Base-by-base conservation (phyloP, 2,113 vertebrate genomes). In the Girardinichthys multiradiatus region DNA sequence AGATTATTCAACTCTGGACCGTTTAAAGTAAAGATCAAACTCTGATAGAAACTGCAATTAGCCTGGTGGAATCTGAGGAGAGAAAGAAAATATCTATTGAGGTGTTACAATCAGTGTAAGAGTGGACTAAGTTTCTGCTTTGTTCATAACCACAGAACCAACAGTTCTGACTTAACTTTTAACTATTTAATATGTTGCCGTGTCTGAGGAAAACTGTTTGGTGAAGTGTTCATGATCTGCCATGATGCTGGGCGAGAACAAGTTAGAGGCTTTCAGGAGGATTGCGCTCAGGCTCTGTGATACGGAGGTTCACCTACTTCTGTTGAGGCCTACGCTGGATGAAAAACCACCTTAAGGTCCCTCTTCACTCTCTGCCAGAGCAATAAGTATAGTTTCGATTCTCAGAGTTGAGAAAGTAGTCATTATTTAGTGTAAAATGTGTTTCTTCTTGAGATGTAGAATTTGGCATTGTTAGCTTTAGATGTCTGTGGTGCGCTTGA, bases 311-410 rank as follows among this genome's bases (percentile, higher is more conserved):
- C 2, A 1, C 1, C 13, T 4, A 10, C 78, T 33, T 83, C 85
- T 64, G 86, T 80, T 90, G 87, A 92, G 83, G 82, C 85, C 88
- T 28, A 4, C 5, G 12, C 71, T 19, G 63, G 31, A 64, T 0
- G 2, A 68, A 60, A 59, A 1, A 24, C 70, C 72, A 12, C 64
- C 74, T 39, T 29, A 10, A 68, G 60, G 28, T 29, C 57, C 24
- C 35, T 17, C 33, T 7, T 6, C 60, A 58, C 63, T 54, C 21
- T 0, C 37, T 70, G 57, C 70, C 69, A 60, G 64, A 87, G 86
- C 86, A 83, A 79, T 27, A 82, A 30, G 62, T 72, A n/a, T 27
- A 26, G 60, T 42, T 71, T 83, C 14, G 26, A 58, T 21, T 17
- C 9, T 14, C 28, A 62, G 29, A 51, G 5, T 11, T 26, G 1